A percentile compares a stretch with the other conserved stretches of the same genome.
Conservation (phyloP, 2,888 invertebrate species). For the Oscheius onirici region DNA sequence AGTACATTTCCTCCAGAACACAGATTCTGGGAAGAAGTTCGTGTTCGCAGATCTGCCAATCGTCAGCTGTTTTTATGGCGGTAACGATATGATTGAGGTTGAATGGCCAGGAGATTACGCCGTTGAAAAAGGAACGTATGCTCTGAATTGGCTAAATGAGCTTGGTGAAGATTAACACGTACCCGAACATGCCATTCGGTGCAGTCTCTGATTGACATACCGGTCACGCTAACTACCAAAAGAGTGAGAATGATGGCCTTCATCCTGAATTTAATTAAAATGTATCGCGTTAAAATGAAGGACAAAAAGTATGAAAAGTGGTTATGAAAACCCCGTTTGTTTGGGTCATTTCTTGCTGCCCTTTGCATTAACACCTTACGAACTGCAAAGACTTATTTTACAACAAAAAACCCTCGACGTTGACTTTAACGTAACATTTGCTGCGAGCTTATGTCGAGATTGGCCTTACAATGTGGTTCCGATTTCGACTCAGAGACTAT, state of each 20-base stretch:
- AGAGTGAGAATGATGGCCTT: slow-evolving; percentile 16
- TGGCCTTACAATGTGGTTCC: slow-evolving; percentile 19
- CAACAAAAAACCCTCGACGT: no score
- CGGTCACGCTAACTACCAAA: slow-evolving; percentile 6
- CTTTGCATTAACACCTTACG: no score
- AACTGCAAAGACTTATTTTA: no score
- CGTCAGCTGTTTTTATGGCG: slow-evolving; percentile 21
- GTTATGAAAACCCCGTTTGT: no score
- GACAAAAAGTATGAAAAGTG: no score
- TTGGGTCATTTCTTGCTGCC: no score
- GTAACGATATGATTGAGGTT: slow-evolving; percentile 1
- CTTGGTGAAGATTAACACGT: background rate
- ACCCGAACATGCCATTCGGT: background rate
- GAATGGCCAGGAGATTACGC: background rate
- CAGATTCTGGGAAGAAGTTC: slow-evolving; percentile 19
- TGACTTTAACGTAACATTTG: no score
- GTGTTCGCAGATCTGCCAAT: slow-evolving; percentile 25
- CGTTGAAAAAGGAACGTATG: slow-evolving; percentile 7
- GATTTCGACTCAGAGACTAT: slow-evolving; percentile 9
- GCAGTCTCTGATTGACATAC: background rate
- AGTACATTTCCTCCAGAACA: slow-evolving; percentile 11
- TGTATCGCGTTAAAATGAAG: no score
- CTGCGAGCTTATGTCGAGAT: background rate
- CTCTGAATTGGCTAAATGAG: background rate
- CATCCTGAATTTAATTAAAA: slow-evolving; percentile 1